Evolutionary conservation across 2,113 vertebrate species (phyloP).

Genomic region (Mellivora capensis): DNA sequence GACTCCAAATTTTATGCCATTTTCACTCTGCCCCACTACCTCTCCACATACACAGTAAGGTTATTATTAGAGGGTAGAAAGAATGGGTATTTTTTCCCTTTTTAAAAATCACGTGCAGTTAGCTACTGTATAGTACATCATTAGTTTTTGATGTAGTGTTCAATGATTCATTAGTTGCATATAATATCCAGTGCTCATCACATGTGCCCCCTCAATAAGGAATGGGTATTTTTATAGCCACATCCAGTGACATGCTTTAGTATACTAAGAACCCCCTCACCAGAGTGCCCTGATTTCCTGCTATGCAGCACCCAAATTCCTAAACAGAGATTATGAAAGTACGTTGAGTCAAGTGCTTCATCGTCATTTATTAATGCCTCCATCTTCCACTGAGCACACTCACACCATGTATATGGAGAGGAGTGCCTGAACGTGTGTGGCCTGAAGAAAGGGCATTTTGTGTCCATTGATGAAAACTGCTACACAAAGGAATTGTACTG

Average conservation of each 20-base stretch:
- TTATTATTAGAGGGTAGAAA: slow-evolving; percentile 11
- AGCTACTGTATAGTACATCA: background rate
- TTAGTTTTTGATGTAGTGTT: background rate
- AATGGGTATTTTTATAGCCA: background rate
- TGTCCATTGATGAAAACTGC: background rate
- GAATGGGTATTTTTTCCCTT: background rate
- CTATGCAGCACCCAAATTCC: background rate
- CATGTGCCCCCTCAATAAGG: background rate
- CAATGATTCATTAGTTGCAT: background rate
- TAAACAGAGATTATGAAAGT: slow-evolving; percentile 20
- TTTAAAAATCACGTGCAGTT: background rate
- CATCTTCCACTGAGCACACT: background rate
- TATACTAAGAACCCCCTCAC: background rate
- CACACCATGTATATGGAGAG: background rate
- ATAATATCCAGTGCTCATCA: background rate
- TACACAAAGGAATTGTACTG: background rate
- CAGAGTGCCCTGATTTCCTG: background rate
- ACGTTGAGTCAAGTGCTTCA: background rate
- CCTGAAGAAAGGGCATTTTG: background rate
- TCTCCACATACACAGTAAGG: background rate
- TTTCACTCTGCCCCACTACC: background rate
- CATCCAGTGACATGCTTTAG: background rate
- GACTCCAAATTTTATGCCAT: background rate
- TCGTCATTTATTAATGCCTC: slow-evolving; percentile 16
- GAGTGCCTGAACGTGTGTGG: background rate